Evolutionary conservation across 1,140 invertebrate genomes (phyloP).

Genomic region (Drosophila nikananu): DNA sequence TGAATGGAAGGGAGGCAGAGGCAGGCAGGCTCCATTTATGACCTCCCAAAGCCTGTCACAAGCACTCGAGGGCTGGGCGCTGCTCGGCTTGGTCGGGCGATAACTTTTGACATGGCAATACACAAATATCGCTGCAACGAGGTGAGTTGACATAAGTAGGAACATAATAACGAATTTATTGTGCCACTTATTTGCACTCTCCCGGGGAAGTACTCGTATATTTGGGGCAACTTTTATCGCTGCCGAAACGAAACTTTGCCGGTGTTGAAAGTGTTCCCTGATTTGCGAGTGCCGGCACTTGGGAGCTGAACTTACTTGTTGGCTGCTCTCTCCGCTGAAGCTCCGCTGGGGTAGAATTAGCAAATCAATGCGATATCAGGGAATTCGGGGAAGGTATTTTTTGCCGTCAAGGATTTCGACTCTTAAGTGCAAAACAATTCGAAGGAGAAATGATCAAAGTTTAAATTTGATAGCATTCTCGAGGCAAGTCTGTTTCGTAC

Average conservation of each 20-base stretch:
- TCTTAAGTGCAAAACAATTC: constrained; percentile 19
- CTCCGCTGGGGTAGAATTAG: neutral
- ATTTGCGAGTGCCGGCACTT: constrained; percentile 26
- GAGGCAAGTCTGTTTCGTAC: neutral
- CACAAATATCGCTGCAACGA: constrained; percentile 58
- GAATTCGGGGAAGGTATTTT: neutral
- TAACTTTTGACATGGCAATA: constrained; percentile 69
- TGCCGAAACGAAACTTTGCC: constrained; percentile 30
- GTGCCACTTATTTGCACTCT: constrained; percentile 39
- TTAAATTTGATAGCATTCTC: constrained; percentile 11
- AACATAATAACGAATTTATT: constrained; percentile 50
- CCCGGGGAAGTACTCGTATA: constrained; percentile 10
- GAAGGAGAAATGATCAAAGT: constrained; percentile 23
- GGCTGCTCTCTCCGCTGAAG: neutral
- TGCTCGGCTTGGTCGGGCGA: constrained; percentile 51
- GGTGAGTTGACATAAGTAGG: constrained; percentile 42
- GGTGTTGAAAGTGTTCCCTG: constrained; percentile 3
- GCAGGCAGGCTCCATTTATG: constrained; percentile 73
- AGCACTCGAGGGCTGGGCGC: constrained; percentile 29
- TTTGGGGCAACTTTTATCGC: constrained; percentile 36
- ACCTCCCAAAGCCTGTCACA: constrained; percentile 62
- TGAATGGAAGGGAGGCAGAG: no score
- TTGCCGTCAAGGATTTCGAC: constrained; percentile 1
- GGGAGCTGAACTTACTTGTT: constrained; percentile 20
- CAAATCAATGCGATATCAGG: constrained; percentile 38